Evolutionary conservation across 1,140 invertebrate genomes (phyloP).

Genomic region (Copidosoma floridanum): DNA sequence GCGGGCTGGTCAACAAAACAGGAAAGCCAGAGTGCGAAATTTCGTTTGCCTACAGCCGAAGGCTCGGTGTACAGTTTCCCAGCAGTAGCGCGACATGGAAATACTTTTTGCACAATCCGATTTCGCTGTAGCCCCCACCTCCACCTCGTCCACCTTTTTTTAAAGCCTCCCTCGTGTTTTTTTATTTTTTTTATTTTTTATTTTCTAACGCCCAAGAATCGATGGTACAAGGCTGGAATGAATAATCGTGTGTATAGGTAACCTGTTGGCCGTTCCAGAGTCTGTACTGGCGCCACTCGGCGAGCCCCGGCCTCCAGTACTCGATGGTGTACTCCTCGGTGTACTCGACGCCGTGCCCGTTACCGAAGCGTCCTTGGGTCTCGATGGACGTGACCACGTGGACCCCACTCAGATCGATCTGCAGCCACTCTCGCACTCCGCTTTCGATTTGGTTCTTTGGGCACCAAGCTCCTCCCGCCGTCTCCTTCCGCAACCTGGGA

Average conservation of each 20-base stretch:
- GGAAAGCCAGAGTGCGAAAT: not conserved
- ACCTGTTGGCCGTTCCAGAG: constrained; percentile 66
- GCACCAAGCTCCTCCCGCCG: constrained; percentile 82
- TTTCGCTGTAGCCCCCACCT: not conserved
- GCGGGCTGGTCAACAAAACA: too few species aligned
- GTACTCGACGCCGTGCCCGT: constrained; percentile 76
- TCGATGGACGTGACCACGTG: constrained; percentile 72
- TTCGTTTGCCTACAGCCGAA: not conserved
- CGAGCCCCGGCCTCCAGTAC: constrained; percentile 67
- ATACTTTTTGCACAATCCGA: not conserved
- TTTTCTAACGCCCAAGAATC: too few species aligned
- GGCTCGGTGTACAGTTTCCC: not conserved
- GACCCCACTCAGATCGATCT: constrained; percentile 69
- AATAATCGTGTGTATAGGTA: too few species aligned
- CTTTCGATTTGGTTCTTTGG: constrained; percentile 69
- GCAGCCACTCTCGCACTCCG: constrained; percentile 71
- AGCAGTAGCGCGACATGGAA: not conserved
- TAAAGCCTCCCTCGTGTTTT: too few species aligned
- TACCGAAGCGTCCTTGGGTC: constrained; percentile 77
- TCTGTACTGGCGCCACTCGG: constrained; percentile 66
- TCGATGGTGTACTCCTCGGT: constrained; percentile 73
- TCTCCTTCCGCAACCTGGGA: constrained; percentile 71
- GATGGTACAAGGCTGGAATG: too few species aligned
- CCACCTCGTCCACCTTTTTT: too few species aligned
- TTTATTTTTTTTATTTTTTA: too few species aligned